Evolutionary conservation across 1,140 invertebrate genomes (phyloP), one percentile per base, ranked within the genome.

Genomic region (Drosophila arizonae): DNA sequence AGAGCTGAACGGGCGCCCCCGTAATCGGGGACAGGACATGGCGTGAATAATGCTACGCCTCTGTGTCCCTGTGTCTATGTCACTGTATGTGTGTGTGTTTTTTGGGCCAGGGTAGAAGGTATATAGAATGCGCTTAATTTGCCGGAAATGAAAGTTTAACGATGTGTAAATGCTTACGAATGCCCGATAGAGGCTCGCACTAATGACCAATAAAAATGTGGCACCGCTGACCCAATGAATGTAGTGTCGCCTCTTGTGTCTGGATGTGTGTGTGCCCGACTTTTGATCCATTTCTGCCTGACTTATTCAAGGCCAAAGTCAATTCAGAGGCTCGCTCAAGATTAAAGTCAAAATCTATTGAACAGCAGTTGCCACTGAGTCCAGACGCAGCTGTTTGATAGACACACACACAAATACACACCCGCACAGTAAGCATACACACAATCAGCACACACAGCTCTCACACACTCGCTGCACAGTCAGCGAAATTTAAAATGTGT

Each of bases 131-230:
- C 80, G 84, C 84, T 88, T 88, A 88, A 88, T 88, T 88, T 89
- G 84, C 84, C 84, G 84, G 84, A 88, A 88, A 88, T 88, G 84
- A 88, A 88, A 89, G 84, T 88, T 88, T 89, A 88, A 88, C 84
- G 84, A 88, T 89, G 84, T 88, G 84, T 88, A 88, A 88, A 88
- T 88, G 84, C 84, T 88, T 88, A 88, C 84, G 85, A 89, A 88
- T 84, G 80, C 85, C 45, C 85, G 84, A 88, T 88, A 88, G 80
- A 88, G 80, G 77, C 79, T 80, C 77, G 64, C 79, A 88, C 84
- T 88, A 88, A 88, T 88, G 84, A 88, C 84, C 84, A 88, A 88
- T 88, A 88, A 88, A 87, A 88, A 88, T 87, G 85, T 88, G 70
- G 76, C 79, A 77, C 76, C 84, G 68, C 55, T 46, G 73, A 57